Conservation (phyloP, 2,888 invertebrate species). For the Resseliella maxima region DNA sequence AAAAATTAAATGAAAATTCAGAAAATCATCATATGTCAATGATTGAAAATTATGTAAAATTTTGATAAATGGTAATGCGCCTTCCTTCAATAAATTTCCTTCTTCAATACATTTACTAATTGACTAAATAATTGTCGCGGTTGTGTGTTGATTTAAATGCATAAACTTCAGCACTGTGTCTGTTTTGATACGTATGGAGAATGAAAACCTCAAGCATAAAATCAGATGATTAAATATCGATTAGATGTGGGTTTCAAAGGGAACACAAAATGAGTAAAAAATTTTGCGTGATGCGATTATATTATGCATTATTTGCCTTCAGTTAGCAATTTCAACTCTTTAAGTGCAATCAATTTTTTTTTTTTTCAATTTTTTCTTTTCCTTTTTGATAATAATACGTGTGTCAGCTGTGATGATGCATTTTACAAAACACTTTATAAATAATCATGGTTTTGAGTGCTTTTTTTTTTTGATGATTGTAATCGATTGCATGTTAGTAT, state of each 20-base stretch:
- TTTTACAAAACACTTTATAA: not conserved
- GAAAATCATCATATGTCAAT: not conserved
- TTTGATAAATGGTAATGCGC: constrained; percentile 15
- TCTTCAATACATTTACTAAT: not conserved
- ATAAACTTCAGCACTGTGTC: not conserved
- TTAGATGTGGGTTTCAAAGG: not conserved
- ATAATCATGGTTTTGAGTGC: not conserved
- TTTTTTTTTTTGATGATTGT: not conserved
- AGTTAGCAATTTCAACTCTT: not conserved
- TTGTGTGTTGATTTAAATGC: not conserved
- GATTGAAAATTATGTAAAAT: not conserved
- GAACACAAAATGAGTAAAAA: not conserved
- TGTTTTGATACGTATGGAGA: too few species aligned
- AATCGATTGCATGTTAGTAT: constrained; percentile 33
- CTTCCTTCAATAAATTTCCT: not conserved
- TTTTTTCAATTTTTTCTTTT: too few species aligned
- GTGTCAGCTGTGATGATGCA: not conserved
- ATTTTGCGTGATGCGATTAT: not conserved
- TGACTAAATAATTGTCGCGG: not conserved
- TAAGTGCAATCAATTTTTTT: too few species aligned
- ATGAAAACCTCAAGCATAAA: not conserved
- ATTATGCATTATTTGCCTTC: not conserved
- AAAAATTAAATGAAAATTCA: not conserved
- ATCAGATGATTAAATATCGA: not conserved
- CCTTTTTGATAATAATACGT: not conserved